These are phyloP conservation scores for Decapterus maruadsi DNA, from an alignment of 2,797 vertebrate species.

Conservation along the genomic window DNA sequence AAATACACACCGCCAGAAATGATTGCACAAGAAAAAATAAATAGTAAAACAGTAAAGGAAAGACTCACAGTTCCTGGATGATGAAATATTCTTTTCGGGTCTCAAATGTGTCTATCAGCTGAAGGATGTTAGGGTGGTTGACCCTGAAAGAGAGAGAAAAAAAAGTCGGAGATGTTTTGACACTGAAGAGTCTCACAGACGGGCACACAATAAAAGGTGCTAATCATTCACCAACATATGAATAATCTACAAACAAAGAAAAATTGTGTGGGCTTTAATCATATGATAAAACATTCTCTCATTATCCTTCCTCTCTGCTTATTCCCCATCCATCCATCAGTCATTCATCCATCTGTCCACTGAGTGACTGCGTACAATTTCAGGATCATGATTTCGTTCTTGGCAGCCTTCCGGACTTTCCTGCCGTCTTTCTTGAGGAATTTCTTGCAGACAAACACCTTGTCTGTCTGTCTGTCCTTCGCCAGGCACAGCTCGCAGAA, in stretches of 20 bases:
- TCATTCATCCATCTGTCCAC: constrained; percentile 60
- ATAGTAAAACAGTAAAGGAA: constrained; percentile 25
- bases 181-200: background rate
- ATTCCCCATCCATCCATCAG: constrained; percentile 24
- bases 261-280: background rate
- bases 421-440: constrained; percentile 92
- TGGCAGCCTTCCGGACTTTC: constrained; percentile 92
- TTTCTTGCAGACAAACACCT: constrained; percentile 92
- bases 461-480: constrained; percentile 89
- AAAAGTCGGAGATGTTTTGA: constrained; percentile 16
- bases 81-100: constrained; percentile 92
- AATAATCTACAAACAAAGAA: constrained; percentile 23
- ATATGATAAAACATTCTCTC: constrained; percentile 29
- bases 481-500: constrained; percentile 92
- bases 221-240: constrained; percentile 14
- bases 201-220: background rate
- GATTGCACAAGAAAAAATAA: constrained; percentile 42
- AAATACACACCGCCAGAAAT: constrained; percentile 9
- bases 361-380: constrained; percentile 87
- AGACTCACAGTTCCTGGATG: constrained; percentile 91
- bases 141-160: constrained; percentile 79
- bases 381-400: constrained; percentile 93
- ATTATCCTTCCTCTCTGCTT: constrained; percentile 17
- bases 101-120: constrained; percentile 91
- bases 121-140: constrained; percentile 91